Base-by-base conservation (phyloP, 2,797 vertebrate genomes). In the Florisuga fusca region DNA sequence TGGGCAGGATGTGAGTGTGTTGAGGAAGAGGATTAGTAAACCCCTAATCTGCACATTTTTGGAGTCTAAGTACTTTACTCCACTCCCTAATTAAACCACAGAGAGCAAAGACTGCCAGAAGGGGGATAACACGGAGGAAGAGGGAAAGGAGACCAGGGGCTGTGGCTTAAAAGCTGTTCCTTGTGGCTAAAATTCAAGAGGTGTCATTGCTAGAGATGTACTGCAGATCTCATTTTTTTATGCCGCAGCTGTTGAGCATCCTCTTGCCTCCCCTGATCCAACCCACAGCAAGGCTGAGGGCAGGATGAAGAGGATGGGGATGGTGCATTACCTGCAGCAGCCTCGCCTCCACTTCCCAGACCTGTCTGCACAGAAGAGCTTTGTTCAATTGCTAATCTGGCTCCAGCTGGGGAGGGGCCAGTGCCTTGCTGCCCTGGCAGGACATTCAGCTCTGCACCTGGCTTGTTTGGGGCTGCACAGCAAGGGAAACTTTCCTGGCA, bases 1-100 rank as follows among this genome's bases (percentile, higher is more conserved):
- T 31, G 34, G 80, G 85, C 93, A 96, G 93, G 95, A 95, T 94
- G 91, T 51, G n/a, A 94, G 94, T 63, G 82, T 76, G 6, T 81
- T 88, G 71, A 94, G 81, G 85, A 78, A 73, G 21, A 78, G 93
- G 95, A 95, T 96, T 96, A 97, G 91, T 63, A 96, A 84, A 59
- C 68, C 63, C 80, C 89, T 95, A 93, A 95, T 92, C 87, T 79
- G 87, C 72, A 89, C 89, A 66, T 82, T 95, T 89, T 84, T 41
- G 76, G 76, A 96, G 80, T 73, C 80, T 45, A 80, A 90, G 91
- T 36, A 79, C 57, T 96, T 95, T 72, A 64, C 55, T 77, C 13
- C 6, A 4, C 69, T 93, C 84, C 89, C 84, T 95, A 94, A 96
- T 96, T 93, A 95, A 96, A 90, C 69, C 67, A 50, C 19, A 59